Conservation (phyloP, 1,140 invertebrate genomes). For the Drosophila sproati region DNA sequence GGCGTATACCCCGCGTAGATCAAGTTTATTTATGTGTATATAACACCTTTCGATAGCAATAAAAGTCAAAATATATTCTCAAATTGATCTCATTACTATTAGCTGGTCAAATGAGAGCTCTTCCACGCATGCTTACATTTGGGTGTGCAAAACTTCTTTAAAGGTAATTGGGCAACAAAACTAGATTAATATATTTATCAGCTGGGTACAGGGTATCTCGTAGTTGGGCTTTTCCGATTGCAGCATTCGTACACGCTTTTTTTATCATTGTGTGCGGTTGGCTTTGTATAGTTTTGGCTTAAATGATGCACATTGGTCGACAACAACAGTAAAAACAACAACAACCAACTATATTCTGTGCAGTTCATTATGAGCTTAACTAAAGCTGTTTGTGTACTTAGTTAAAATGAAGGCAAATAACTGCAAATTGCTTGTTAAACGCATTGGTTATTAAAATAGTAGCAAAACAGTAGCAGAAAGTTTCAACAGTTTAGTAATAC, state of each 20-base stretch:
- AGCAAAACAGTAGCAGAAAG: conserved; percentile 3
- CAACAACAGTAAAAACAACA: background rate
- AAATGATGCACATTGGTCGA: conserved; percentile 50
- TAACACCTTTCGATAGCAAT: too few relatives aligned
- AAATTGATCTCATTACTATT: too few relatives aligned
- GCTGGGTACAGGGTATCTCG: too few relatives aligned
- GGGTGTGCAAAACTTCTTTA: too few relatives aligned
- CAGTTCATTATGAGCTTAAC: conserved; percentile 29
- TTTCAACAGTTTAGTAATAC: background rate
- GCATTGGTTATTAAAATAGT: conserved; percentile 15
- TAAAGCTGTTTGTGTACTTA: conserved; percentile 22
- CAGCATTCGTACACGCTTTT: background rate
- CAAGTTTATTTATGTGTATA: too few relatives aligned
- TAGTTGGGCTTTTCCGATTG: too few relatives aligned
- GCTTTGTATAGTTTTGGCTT: conserved; percentile 2
- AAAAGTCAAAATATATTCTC: too few relatives aligned
- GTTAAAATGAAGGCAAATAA: conserved; percentile 29
- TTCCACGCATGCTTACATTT: too few relatives aligned
- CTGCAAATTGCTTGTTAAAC: conserved; percentile 18
- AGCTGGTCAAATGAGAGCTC: too few relatives aligned
- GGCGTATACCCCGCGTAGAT: too few relatives aligned
- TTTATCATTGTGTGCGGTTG: conserved; percentile 22
- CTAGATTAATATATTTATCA: too few relatives aligned
- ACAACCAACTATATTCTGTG: background rate
- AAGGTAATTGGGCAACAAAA: too few relatives aligned